Base-by-base conservation (phyloP, 2,113 vertebrate genomes). In the Diglossa brunneiventris region DNA sequence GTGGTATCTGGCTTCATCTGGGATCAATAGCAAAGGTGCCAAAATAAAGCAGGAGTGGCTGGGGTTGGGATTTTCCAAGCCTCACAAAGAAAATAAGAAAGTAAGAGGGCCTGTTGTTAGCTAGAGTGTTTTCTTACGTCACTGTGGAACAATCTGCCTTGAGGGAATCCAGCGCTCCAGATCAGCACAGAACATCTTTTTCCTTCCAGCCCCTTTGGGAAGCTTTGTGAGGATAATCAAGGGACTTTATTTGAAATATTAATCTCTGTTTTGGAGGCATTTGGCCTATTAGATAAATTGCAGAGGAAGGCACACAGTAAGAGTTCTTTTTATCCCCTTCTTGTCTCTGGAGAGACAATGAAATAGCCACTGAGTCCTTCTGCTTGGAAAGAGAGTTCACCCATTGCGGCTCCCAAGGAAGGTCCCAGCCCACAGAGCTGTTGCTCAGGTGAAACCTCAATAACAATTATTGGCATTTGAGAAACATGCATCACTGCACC, bases 41-140 rank as follows among this genome's bases (percentile, higher is more conserved):
- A 96, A 92, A 94, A 89, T 86, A 94, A 94, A 96, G 94, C 62
- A 92, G 83, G 74, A 92, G 66, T 89, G 83, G 67, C 79, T 94
- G 82, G 3, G 30, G 55, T 77, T 75, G 89, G 73, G 56, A 73
- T 94, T 92, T 89, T 91, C 61, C 69, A 79, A 89, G 61, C 69
- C 81, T 91, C 37, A 94, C 47, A 72, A 87, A 90, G 68, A 90
- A 93, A 89, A 83, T 31, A 89, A 68, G 83, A 86, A 92, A 77
- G 75, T 21, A 69, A 94, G 83, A 94, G n/a, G 24, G 61, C 39
- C 79, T 88, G 87, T 69, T 91, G 79, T 92, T 89, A 67, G 72
- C 49, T 82, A 49, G 53, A 50, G 53, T 53, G 49, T 91, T 95
- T 68, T 72, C 77, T 84, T 82, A 84, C 62, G 2, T 95, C 91